Conservation (phyloP, 2,113 vertebrate genomes). For the Gallinago paraguaiae region DNA sequence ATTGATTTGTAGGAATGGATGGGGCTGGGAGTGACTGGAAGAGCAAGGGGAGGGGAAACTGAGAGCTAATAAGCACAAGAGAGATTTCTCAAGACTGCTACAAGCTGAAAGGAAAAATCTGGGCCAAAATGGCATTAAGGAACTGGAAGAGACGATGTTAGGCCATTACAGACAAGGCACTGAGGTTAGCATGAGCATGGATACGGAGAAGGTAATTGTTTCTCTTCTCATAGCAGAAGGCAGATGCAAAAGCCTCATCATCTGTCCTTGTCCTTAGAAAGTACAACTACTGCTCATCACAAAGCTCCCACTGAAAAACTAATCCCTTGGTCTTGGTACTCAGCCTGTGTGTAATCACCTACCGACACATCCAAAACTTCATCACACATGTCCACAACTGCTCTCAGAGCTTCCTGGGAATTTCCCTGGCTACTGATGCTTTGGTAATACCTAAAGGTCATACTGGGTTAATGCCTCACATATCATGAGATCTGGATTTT, state of each 20-base stretch:
- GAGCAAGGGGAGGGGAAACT: neutral
- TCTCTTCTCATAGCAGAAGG: neutral
- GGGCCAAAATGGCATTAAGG: neutral
- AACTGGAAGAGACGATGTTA: neutral
- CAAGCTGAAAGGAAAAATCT: neutral
- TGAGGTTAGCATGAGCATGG: neutral
- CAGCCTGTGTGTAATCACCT: neutral
- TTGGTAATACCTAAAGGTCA: neutral
- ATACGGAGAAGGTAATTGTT: neutral
- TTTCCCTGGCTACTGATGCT: neutral
- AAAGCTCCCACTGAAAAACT: neutral
- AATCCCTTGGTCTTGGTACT: neutral
- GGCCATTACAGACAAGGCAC: neutral
- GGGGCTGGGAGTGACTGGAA: neutral
- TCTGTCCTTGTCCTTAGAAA: neutral
- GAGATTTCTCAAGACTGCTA: neutral
- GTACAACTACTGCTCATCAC: neutral
- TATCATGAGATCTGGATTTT: neutral
- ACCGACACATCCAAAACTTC: neutral
- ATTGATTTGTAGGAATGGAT: neutral
- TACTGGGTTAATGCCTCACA: neutral
- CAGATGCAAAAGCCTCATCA: neutral
- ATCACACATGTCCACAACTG: neutral
- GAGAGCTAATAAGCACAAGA: neutral
- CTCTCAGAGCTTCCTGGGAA: constrained; percentile 4